phyloP scores from a whole-genome alignment of 1,140 invertebrate genomes.

The Laupala kohalensis region DNA sequence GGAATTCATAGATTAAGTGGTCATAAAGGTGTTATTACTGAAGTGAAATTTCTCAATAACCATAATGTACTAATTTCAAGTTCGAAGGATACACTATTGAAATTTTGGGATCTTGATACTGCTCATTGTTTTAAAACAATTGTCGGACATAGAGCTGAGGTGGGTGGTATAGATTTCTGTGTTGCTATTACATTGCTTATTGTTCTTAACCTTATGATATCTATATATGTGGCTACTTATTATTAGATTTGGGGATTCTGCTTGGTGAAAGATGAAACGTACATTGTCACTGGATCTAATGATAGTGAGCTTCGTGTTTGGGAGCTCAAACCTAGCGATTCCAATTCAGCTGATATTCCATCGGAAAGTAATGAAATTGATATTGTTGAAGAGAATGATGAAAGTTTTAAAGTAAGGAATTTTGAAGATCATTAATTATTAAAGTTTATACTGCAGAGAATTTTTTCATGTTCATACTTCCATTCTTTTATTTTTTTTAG shows the following conservation, averaged over 20 bases:
- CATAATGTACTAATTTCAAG: constrained; percentile 71
- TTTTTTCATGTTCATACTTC: not conserved
- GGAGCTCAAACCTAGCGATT: constrained; percentile 36
- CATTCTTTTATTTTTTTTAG: constrained; percentile 20
- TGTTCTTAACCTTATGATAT: not conserved
- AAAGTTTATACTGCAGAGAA: not conserved
- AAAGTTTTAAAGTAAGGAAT: constrained; percentile 33
- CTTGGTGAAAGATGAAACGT: constrained; percentile 62
- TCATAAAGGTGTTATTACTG: constrained; percentile 86
- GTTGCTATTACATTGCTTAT: not conserved
- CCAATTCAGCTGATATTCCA: constrained; percentile 16
- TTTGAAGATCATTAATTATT: not conserved
- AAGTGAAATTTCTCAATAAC: constrained; percentile 64
- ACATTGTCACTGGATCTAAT: constrained; percentile 73
- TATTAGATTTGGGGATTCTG: constrained; percentile 70
- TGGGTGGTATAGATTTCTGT: not conserved
- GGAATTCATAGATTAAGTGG: constrained; percentile 80
- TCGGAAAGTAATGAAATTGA: not conserved
- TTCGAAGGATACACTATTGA: constrained; percentile 89
- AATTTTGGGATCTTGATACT: constrained; percentile 94
- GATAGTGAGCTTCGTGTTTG: constrained; percentile 78
- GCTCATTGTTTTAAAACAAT: constrained; percentile 94
- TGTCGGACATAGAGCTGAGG: constrained; percentile 61
- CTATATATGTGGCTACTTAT: constrained; percentile 1
- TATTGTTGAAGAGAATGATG: constrained; percentile 40